Evolutionary conservation across 2,113 vertebrate species (phyloP).

Genomic region (Nettapus auritus): DNA sequence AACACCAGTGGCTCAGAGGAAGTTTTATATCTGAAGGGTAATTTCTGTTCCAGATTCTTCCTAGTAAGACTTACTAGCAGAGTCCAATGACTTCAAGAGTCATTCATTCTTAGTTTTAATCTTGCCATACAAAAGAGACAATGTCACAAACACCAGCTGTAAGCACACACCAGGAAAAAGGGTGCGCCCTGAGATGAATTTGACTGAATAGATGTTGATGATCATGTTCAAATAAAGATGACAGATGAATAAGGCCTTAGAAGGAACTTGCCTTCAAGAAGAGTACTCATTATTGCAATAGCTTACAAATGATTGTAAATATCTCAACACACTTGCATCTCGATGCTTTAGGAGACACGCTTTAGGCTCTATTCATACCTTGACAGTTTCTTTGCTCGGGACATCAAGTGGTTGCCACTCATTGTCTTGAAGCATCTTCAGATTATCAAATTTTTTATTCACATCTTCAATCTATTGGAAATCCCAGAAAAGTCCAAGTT

Average conservation of each 20-base stretch:
- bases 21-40: not conserved
- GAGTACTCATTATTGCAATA: not conserved
- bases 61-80: not conserved
- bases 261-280: not conserved
- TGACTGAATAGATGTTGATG: not conserved
- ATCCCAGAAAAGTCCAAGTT: not conserved
- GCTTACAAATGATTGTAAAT: not conserved
- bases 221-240: not conserved
- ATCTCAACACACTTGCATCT: not conserved
- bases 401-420: slow-evolving; percentile 80
- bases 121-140: not conserved
- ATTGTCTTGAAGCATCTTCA: slow-evolving; percentile 84
- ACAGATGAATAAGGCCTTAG: not conserved
- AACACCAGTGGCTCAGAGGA: not conserved
- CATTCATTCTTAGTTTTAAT: not conserved
- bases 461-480: slow-evolving; percentile 87
- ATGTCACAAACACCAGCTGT: not conserved
- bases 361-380: slow-evolving; percentile 69
- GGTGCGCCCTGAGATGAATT: not conserved
- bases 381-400: slow-evolving; percentile 70
- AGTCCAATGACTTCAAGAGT: not conserved
- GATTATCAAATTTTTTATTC: slow-evolving; percentile 85
- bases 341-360: not conserved
- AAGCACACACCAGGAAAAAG: not conserved
- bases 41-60: not conserved